A percentile compares a stretch with the other conserved stretches of the same genome.
Conservation (phyloP, 2,888 invertebrate genomes). For the Perithous albicinctus region DNA sequence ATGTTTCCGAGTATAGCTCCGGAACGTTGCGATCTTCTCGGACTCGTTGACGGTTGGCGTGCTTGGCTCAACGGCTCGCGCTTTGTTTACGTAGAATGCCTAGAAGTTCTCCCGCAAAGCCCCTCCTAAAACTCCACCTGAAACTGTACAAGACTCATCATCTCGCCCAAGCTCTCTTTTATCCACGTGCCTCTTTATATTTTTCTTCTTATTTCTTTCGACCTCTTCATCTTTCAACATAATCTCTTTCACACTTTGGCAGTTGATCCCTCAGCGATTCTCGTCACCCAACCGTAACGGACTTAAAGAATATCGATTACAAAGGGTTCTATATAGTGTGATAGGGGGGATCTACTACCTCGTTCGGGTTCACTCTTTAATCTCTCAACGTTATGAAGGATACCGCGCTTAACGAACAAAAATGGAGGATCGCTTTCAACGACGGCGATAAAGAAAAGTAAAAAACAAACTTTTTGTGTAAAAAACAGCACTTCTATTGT, state of each 20-base stretch:
- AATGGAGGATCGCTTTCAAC: neutral
- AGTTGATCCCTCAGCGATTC: conserved; percentile 31
- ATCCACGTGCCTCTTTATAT: too few species aligned
- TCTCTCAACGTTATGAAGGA: conserved; percentile 37
- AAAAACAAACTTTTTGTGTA: neutral
- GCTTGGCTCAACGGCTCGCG: too few species aligned
- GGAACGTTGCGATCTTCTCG: too few species aligned
- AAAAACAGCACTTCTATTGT: too few species aligned
- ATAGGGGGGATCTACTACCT: conserved; percentile 6
- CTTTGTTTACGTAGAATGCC: too few species aligned
- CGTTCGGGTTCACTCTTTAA: conserved; percentile 33
- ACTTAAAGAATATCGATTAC: conserved; percentile 56
- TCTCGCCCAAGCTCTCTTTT: neutral
- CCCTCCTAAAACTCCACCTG: neutral
- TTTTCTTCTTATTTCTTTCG: neutral
- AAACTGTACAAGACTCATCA: neutral
- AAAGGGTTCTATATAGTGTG: neutral
- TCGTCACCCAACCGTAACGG: conserved; percentile 25
- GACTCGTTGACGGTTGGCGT: too few species aligned
- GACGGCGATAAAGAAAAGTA: conserved; percentile 16
- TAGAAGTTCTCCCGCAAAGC: neutral
- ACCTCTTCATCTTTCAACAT: neutral
- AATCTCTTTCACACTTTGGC: conserved; percentile 21
- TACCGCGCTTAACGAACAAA: neutral
- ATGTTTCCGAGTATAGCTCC: too few species aligned